Evolutionary conservation across 2,888 invertebrate genomes (phyloP).

Genomic region (Cartodere bifasciata): DNA sequence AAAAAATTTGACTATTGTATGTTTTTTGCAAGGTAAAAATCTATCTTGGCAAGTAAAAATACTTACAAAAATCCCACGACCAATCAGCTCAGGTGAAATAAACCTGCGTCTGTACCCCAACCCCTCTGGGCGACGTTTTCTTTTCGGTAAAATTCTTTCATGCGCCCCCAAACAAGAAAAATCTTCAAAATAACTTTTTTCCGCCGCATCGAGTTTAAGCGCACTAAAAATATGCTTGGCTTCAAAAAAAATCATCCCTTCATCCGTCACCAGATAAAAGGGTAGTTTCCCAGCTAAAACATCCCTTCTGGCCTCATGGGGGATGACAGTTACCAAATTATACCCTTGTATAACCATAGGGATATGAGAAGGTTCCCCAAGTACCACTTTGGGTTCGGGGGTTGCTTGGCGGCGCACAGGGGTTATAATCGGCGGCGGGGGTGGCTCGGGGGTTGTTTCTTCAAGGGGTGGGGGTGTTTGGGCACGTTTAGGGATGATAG

Average conservation of each 20-base stretch:
- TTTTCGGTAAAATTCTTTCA: slow-evolving; percentile 24
- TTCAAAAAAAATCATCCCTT: slow-evolving; percentile 52
- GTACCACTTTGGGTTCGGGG: not conserved
- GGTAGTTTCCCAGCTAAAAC: slow-evolving; percentile 63
- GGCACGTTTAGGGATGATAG: too few species aligned
- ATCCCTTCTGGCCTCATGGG: slow-evolving; percentile 60
- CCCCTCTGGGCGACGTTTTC: slow-evolving; percentile 20
- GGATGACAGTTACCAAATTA: slow-evolving; percentile 50
- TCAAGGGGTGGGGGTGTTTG: too few species aligned
- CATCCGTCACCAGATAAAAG: slow-evolving; percentile 64
- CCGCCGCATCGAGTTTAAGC: slow-evolving; percentile 51
- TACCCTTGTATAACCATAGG: slow-evolving; percentile 25
- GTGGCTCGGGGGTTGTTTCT: too few species aligned
- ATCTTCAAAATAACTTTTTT: slow-evolving; percentile 26
- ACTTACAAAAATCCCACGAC: slow-evolving; percentile 28
- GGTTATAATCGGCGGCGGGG: slow-evolving; percentile 13
- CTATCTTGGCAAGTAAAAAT: too few species aligned
- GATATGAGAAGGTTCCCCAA: slow-evolving; percentile 14
- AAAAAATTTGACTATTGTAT: too few species aligned
- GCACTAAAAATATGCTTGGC: slow-evolving; percentile 66
- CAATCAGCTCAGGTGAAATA: slow-evolving; percentile 25
- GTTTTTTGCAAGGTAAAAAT: too few species aligned
- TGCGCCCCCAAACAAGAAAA: slow-evolving; percentile 31
- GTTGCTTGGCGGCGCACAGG: slow-evolving; percentile 9
- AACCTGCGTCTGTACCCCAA: slow-evolving; percentile 25